Evolutionary conservation across 2,888 invertebrate genomes (phyloP).

Genomic region (Apotomis capreana): DNA sequence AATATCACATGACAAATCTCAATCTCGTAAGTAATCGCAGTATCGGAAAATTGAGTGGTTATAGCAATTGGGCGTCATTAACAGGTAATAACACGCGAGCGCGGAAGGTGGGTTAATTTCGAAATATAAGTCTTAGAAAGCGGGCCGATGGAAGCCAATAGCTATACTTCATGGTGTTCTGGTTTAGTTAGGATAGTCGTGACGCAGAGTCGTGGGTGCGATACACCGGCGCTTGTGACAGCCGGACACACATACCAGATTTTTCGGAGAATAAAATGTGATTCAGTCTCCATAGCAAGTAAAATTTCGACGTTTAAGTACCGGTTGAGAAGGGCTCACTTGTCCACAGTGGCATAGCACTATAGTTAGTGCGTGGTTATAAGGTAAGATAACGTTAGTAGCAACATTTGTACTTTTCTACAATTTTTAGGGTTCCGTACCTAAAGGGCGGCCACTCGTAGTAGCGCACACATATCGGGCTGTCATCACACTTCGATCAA

Average conservation of each 20-base stretch:
- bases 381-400: too few species aligned
- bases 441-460: too few species aligned
- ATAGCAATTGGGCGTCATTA: slow-evolving; percentile 32
- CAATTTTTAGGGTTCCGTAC: too few species aligned
- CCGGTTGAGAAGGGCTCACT: too few species aligned
- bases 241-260: slow-evolving; percentile 40
- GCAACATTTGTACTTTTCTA: too few species aligned
- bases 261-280: slow-evolving; percentile 47
- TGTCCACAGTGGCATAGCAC: too few species aligned
- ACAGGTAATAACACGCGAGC: slow-evolving; percentile 27
- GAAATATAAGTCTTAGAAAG: slow-evolving; percentile 54
- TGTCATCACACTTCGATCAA: too few species aligned
- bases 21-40: not conserved
- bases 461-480: too few species aligned
- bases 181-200: slow-evolving; percentile 51
- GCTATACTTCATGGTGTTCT: slow-evolving; percentile 47
- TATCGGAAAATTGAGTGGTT: slow-evolving; percentile 21
- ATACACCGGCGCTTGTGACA: slow-evolving; percentile 43
- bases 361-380: too few species aligned
- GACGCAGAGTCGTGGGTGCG: slow-evolving; percentile 60
- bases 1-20: slow-evolving; percentile 23
- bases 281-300: slow-evolving; percentile 43
- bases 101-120: slow-evolving; percentile 46
- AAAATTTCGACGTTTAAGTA: not conserved
- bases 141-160: slow-evolving; percentile 49